Conservation (phyloP, 2,797 vertebrate genomes). For the Onychomys torridus region DNA sequence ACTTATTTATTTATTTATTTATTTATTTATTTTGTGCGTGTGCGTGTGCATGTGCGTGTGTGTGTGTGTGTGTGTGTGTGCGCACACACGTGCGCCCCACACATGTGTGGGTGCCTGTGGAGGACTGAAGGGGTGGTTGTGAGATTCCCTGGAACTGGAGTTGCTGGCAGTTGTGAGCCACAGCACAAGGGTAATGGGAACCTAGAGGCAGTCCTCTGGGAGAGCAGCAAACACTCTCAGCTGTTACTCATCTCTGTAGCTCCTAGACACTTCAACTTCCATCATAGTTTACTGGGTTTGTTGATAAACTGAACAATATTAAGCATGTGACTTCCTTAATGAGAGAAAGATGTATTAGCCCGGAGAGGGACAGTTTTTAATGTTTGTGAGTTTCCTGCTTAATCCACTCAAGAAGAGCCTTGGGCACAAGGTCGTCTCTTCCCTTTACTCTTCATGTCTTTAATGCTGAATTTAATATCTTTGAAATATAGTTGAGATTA, state of each 20-base stretch:
- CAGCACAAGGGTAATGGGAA: not conserved
- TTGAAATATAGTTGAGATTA: not conserved
- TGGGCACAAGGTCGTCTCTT: too few relatives aligned
- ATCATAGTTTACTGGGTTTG: not conserved
- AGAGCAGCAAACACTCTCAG: not conserved
- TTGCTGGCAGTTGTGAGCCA: not conserved
- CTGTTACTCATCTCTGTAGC: not conserved
- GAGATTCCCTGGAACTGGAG: not conserved
- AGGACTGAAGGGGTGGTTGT: not conserved
- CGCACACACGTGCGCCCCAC: too few relatives aligned
- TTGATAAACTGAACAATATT: not conserved
- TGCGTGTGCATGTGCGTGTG: not conserved
- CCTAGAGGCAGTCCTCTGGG: not conserved
- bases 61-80: not conserved
- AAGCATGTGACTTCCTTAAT: not conserved
- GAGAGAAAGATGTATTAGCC: not conserved
- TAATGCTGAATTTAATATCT: not conserved
- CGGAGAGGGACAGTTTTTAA: not conserved
- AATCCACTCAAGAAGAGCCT: not conserved
- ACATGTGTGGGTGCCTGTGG: not conserved
- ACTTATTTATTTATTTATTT: too few relatives aligned
- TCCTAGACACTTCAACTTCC: not conserved
- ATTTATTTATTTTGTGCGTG: too few relatives aligned
- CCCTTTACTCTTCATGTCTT: not conserved
- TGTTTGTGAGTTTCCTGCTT: not conserved